Conservation (phyloP, 1,140 invertebrate species). For the Palaemon carinicauda region DNA sequence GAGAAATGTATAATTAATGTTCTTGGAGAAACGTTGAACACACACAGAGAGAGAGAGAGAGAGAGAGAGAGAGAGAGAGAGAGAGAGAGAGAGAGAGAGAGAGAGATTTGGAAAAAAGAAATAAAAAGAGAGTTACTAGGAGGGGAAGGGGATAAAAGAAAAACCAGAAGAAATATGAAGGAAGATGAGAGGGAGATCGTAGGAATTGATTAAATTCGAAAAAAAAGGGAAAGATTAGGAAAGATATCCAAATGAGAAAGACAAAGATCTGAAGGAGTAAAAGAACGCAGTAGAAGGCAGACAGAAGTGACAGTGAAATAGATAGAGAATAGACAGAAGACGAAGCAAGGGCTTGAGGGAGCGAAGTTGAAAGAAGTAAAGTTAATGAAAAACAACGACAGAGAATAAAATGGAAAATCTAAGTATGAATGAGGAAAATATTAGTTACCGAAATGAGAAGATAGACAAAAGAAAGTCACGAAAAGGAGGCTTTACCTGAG, state of each 20-base stretch:
- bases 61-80: neutral
- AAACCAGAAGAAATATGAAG: neutral
- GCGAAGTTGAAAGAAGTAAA: too few species aligned
- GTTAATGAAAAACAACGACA: neutral
- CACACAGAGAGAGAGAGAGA: constrained; percentile 5
- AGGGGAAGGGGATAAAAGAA: neutral
- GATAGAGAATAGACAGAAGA: neutral
- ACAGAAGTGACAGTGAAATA: neutral
- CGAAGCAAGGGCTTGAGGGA: too few species aligned
- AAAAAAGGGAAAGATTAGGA: neutral
- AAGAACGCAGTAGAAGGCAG: neutral
- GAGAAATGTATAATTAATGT: too few species aligned
- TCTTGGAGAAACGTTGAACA: too few species aligned
- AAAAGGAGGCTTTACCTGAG: too few species aligned
- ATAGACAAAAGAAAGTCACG: too few species aligned
- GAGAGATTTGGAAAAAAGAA: neutral
- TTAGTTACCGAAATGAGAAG: too few species aligned
- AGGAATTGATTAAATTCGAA: neutral
- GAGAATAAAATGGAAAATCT: too few species aligned
- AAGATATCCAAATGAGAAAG: too few species aligned
- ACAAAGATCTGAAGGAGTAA: too few species aligned
- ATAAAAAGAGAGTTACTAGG: neutral
- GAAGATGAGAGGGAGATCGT: neutral
- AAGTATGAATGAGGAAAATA: neutral
- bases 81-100: constrained; percentile 1